A percentile compares a stretch with the other conserved stretches of the same genome.
Conservation (phyloP, 2,888 invertebrate species). For the Aromia moschata region DNA sequence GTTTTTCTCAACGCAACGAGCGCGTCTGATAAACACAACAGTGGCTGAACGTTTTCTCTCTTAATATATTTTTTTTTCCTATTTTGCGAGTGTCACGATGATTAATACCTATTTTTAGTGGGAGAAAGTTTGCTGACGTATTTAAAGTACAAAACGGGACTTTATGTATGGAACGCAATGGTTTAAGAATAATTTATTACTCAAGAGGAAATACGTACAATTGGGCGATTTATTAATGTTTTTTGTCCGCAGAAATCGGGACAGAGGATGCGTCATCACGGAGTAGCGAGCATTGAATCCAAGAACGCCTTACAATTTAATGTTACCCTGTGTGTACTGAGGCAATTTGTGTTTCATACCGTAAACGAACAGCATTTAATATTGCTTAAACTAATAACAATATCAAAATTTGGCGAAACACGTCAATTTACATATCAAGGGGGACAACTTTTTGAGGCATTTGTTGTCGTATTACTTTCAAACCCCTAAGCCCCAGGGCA, state of each 20-base stretch:
- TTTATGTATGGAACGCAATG: constrained; percentile 12
- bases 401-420: too few species aligned
- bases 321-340: too few species aligned
- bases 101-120: constrained; percentile 14
- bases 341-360: too few species aligned
- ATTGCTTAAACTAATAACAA: too few species aligned
- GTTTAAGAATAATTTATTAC: constrained; percentile 9
- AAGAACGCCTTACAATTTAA: too few species aligned
- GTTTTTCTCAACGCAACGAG: too few species aligned
- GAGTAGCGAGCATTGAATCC: not conserved
- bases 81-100: constrained; percentile 14
- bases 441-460: too few species aligned
- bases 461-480: too few species aligned
- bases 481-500: too few species aligned
- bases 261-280: too few species aligned
- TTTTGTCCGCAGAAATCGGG: not conserved
- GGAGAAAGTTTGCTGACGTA: constrained; percentile 16
- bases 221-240: constrained; percentile 12
- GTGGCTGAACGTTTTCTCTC: constrained; percentile 9
- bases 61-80: constrained; percentile 16
- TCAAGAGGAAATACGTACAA: constrained; percentile 1
- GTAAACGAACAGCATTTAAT: too few species aligned
- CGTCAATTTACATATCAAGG: too few species aligned
- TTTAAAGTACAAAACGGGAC: constrained; percentile 14
- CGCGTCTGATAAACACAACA: constrained; percentile 10